Base-by-base conservation (phyloP, 2,113 vertebrate species). In the Anolis sagrei region DNA sequence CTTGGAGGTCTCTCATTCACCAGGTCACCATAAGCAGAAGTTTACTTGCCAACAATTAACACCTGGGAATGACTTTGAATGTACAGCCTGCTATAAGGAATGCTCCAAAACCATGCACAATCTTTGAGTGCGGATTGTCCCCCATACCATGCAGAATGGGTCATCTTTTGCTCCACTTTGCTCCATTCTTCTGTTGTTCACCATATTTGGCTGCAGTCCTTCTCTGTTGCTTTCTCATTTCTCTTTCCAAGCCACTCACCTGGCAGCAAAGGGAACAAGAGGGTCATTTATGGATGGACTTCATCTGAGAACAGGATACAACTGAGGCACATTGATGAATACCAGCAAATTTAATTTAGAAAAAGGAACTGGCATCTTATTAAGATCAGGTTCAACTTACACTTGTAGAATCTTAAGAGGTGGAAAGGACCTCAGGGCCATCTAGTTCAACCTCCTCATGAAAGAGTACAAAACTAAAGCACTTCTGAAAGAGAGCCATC, bases 181-280 rank as follows among this genome's bases (percentile, higher is more conserved):
- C 92, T 81, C 78, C 90, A 7, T 13, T 62, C 79, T 76, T 91
- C 82, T 13, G 93, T 73, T 64, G 73, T 54, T 44, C 76, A 6
- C 87, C 44, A 0, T 16, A 83, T 0, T 34, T 72, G 36, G 78
- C 88, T 76, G 29, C 9, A 14, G 44, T 64, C 64, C 39, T 81
- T 69, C 93, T 75, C 27, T 85, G 92, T 13, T 88, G 91, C 89
- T 91, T 89, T 85, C 86, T 92, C 87, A 95, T 87, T 79, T 93
- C 93, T 68, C 34, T 90, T 92, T 92, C 94, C 0, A 95, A 77
- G 29, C 87, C 32, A 6, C 83, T 88, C 51, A 95, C 91, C 94
- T 95, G 70, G 8, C 3, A 74, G 81, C 29, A 49, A n/a, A 76
- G 58, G 79, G 80, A 89, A 29, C 27, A 85, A 83, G 79, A 39